Percentiles rank a stretch among this genome's conserved stretches.
phyloP scores from a whole-genome alignment of 2,888 invertebrate genomes.

The Morinoia aosen region DNA sequence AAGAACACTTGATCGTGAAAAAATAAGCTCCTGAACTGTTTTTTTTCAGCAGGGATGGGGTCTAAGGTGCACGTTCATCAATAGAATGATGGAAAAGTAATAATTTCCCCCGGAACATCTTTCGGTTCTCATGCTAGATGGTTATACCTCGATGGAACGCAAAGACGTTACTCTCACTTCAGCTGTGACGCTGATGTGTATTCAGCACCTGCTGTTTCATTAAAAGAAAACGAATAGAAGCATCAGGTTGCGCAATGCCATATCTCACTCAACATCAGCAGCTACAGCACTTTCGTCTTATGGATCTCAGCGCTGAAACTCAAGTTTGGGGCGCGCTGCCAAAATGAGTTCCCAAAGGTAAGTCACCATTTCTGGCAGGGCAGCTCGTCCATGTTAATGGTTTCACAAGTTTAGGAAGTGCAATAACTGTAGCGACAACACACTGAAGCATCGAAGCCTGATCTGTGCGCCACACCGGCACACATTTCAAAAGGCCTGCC shows the following conservation, averaged over 20 bases:
- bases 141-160: background rate
- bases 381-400: background rate
- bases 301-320: background rate
- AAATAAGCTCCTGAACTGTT: background rate
- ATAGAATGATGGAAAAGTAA: background rate
- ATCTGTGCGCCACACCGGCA: conserved; percentile 1
- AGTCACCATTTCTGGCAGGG: background rate
- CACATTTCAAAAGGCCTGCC: conserved; percentile 38
- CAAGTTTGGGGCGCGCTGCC: background rate
- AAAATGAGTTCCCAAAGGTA: background rate
- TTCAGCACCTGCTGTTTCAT: background rate
- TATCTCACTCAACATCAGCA: background rate
- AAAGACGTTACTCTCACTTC: background rate
- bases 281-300: background rate
- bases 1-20: background rate
- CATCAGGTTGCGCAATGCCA: background rate
- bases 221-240: background rate
- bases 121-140: background rate
- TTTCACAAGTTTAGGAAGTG: conserved; percentile 36
- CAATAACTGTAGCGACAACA: conserved; percentile 51
- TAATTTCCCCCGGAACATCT: background rate
- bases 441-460: conserved; percentile 6
- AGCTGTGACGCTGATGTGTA: background rate
- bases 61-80: background rate
- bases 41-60: background rate